Evolutionary conservation across 2,888 invertebrate species (phyloP), one percentile per base, ranked within the genome.

Genomic region (Rutpela maculata): DNA sequence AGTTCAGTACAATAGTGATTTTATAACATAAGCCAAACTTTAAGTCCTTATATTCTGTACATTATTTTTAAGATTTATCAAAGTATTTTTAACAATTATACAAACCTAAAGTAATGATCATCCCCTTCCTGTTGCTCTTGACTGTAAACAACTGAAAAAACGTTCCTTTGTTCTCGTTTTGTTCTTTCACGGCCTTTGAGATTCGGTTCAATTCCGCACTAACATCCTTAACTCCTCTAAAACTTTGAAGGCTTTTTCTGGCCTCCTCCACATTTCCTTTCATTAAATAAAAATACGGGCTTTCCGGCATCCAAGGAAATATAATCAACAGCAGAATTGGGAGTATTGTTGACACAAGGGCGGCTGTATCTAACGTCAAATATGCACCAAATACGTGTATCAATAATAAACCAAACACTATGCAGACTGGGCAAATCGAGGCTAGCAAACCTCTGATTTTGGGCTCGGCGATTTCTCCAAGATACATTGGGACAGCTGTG

Each of bases 231-330:
- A 86, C 82, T 17, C 92, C 91, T 59, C 93, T 87, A 15, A 93
- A 87, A 83, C 87, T 90, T 81, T 90, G 87, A 70, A 93, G 86
- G 12, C 91, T 89, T 17, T 74, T 70, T 63, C 78, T 78, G 12
- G 87, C 87, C 72, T 85, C 82, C 11, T 83, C 80, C 9, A 78
- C 65, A 31, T 78, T 74, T 9, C 81, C 81, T 43, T 85, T 85
- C 83, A 85, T 85, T 10, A 86, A 60, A 18, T 82, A 83, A 75
- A 79, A 87, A 76, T 88, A 88, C 0, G 87, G 88, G 4, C 85
- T 82, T 89, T 95, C 95, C 11, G 94, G 94, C 85, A 94, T 90
- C 85, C 92, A 92, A 59, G 88, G 18, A 86, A 93, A 92, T 11
- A 68, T 6, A 18, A 78, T 31, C 6, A 93, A 87, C 84, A 93